Conservation (phyloP, 2,888 invertebrate genomes). For the Chironomus tentans region DNA sequence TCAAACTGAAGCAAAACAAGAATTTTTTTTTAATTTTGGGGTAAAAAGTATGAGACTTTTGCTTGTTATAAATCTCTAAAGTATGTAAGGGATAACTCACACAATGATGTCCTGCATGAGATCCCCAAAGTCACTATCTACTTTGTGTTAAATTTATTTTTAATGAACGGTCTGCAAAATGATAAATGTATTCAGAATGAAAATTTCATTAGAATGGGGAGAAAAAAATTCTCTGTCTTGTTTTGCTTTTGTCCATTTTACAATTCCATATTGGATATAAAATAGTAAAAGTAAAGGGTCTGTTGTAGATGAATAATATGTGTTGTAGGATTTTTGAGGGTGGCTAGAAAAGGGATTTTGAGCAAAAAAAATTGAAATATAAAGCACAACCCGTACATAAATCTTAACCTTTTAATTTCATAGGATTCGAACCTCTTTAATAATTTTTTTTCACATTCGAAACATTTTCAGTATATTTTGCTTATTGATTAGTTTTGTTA, state of each 20-base stretch:
- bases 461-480: too few relatives aligned
- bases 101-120: neutral
- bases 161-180: slow-evolving; percentile 25
- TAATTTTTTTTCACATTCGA: too few relatives aligned
- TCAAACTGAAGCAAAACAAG: neutral
- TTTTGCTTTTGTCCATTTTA: slow-evolving; percentile 6
- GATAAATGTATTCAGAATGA: slow-evolving; percentile 25
- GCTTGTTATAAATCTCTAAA: neutral
- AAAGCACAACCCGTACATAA: too few relatives aligned
- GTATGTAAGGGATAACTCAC: neutral
- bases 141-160: slow-evolving; percentile 21
- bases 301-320: too few relatives aligned
- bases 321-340: too few relatives aligned
- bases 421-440: too few relatives aligned
- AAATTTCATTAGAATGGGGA: slow-evolving; percentile 24
- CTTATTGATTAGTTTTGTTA: too few relatives aligned
- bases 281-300: neutral
- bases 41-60: neutral
- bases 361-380: too few relatives aligned
- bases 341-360: too few relatives aligned
- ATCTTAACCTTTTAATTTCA: too few relatives aligned
- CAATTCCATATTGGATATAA: neutral
- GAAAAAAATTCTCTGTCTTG: neutral
- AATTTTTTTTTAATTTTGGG: neutral
- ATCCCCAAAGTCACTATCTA: neutral